These are phyloP conservation scores for Oenanthe oenanthe DNA, from an alignment of 2,113 vertebrate genomes.

Conservation along the genomic window DNA sequence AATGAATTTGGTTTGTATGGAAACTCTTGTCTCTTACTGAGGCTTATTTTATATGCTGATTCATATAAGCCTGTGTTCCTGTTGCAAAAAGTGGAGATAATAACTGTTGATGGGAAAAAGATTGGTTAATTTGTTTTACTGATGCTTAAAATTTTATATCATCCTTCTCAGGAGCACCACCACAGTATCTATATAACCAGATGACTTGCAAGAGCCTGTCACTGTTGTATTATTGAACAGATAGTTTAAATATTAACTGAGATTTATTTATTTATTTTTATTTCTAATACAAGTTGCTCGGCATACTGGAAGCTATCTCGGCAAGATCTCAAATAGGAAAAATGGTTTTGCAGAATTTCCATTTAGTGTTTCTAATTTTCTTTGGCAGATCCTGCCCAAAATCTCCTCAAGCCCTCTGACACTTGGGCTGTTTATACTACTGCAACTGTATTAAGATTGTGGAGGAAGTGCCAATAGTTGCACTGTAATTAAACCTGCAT, in stretches of 20 bases:
- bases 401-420: neutral
- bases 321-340: neutral
- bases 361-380: neutral
- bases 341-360: neutral
- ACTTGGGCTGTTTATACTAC: neutral
- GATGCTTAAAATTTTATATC: neutral
- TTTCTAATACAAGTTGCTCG: neutral
- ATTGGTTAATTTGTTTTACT: neutral
- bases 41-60: neutral
- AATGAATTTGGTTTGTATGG: neutral
- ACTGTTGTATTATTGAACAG: neutral
- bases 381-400: neutral
- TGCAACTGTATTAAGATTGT: neutral
- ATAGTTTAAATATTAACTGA: neutral
- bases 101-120: neutral
- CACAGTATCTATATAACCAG: neutral
- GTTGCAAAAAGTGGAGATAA: neutral
- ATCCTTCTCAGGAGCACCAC: neutral
- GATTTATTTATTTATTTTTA: no score
- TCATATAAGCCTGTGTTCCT: neutral
- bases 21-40: neutral
- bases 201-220: neutral
- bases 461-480: neutral
- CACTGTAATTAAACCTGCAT: neutral
- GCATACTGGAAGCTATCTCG: neutral